A percentile compares a stretch with the other conserved stretches of the same genome.
phyloP scores from a whole-genome alignment of 2,797 vertebrate species.

The Trachops cirrhosus region DNA sequence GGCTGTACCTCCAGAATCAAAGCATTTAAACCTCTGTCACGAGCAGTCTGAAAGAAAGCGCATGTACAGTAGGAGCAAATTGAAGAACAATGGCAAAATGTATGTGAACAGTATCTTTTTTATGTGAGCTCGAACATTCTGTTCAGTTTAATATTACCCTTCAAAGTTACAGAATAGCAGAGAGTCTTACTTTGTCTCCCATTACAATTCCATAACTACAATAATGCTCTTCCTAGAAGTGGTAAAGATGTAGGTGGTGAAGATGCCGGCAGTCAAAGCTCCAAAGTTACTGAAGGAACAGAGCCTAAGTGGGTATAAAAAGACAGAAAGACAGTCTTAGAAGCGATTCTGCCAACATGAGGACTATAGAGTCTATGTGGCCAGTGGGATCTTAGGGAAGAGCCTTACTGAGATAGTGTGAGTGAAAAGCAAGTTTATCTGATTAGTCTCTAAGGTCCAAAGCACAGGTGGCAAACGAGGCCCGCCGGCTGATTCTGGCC shows the following conservation, averaged over 20 bases:
- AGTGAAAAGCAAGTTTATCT: neutral
- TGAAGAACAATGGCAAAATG: neutral
- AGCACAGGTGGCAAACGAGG: neutral
- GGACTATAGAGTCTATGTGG: fast-evolving
- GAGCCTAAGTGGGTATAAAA: neutral
- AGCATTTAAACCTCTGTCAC: constrained; percentile 50
- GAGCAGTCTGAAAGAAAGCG: neutral
- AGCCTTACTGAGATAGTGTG: neutral
- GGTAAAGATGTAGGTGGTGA: neutral
- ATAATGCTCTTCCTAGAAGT: neutral
- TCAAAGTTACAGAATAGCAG: neutral
- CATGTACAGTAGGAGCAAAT: constrained; percentile 43
- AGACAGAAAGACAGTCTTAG: neutral
- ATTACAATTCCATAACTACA: neutral
- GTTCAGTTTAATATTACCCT: neutral
- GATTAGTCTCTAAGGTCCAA: neutral
- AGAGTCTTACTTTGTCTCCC: neutral
- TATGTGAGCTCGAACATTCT: neutral
- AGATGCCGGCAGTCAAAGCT: neutral
- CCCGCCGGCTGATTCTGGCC: too few relatives aligned
- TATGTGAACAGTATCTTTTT: neutral
- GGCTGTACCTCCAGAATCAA: constrained; percentile 22
- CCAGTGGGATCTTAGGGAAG: neutral
- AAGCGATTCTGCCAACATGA: neutral
- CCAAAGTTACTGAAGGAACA: neutral